Percentiles rank a stretch among this genome's conserved stretches.
These are phyloP conservation scores for Siniperca knerii DNA, from an alignment of 2,113 vertebrate species.

Conservation along the genomic window DNA sequence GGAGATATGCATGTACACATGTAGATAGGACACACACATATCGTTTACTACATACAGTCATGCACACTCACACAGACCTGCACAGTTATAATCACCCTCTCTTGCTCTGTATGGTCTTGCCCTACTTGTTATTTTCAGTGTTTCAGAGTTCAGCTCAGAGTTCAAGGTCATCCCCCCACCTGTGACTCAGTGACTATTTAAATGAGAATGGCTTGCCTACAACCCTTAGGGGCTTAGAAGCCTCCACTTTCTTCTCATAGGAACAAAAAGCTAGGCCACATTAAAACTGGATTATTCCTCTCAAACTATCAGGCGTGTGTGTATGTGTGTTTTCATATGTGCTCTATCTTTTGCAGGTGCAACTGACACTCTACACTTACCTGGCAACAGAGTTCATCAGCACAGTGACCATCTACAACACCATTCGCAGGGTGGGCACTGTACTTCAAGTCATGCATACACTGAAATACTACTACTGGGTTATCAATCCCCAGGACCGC, in stretches of 20 bases:
- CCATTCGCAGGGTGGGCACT: slow-evolving; percentile 94
- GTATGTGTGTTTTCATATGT: slow-evolving; percentile 6
- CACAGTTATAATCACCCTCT: slow-evolving; percentile 33
- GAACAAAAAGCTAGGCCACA: slow-evolving; percentile 18
- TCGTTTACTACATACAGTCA: not conserved
- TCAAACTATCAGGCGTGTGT: not conserved
- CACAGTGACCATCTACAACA: slow-evolving; percentile 96
- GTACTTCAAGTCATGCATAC: slow-evolving; percentile 97
- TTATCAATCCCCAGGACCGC: slow-evolving; percentile 94
- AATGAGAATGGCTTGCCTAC: slow-evolving; percentile 29
- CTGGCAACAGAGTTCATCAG: slow-evolving; percentile 96
- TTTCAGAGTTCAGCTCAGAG: slow-evolving; percentile 26
- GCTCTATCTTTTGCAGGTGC: slow-evolving; percentile 85
- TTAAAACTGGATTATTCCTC: slow-evolving; percentile 21
- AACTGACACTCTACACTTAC: slow-evolving; percentile 94
- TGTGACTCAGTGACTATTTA: slow-evolving; percentile 34
- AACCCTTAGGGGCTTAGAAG: slow-evolving; percentile 2
- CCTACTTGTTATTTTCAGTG: slow-evolving; percentile 31
- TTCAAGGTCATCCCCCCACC: slow-evolving; percentile 44
- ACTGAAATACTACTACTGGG: slow-evolving; percentile 98
- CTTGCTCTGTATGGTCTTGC: slow-evolving; percentile 2
- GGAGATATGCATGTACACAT: not conserved
- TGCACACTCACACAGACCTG: not conserved
- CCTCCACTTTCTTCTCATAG: slow-evolving; percentile 15
- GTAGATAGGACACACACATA: not conserved